phyloP scores from a whole-genome alignment of 2,888 invertebrate species.

The Hybos culiciformis region DNA sequence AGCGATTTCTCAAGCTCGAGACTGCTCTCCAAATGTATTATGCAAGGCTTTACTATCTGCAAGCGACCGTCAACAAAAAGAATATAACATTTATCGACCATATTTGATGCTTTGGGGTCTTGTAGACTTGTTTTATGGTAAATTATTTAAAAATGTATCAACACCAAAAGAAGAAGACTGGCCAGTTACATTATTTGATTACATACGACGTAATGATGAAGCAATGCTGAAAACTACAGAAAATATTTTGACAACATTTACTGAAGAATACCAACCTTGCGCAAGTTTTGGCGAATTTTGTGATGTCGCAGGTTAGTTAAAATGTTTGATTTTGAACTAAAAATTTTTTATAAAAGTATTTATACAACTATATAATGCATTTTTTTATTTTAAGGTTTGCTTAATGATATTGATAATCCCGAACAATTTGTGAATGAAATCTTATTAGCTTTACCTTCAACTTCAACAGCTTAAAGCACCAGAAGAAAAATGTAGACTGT shows the following conservation, averaged over 20 bases:
- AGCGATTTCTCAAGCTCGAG: constrained; percentile 63
- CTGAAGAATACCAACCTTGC: constrained; percentile 81
- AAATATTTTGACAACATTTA: constrained; percentile 62
- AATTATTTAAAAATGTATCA: constrained; percentile 72
- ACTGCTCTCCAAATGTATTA: constrained; percentile 43
- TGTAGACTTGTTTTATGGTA: constrained; percentile 68
- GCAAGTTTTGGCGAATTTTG: constrained; percentile 83
- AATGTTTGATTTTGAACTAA: neutral
- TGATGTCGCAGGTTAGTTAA: constrained; percentile 67
- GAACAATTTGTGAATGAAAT: constrained; percentile 30
- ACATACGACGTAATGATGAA: constrained; percentile 88
- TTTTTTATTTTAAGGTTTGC: constrained; percentile 21
- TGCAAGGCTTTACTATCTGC: constrained; percentile 38
- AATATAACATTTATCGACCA: constrained; percentile 72
- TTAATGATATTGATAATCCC: constrained; percentile 31
- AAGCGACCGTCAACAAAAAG: constrained; percentile 41
- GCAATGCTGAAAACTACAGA: constrained; percentile 77
- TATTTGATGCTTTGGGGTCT: constrained; percentile 75
- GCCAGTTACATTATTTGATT: constrained; percentile 81
- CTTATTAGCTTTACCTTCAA: constrained; percentile 26
- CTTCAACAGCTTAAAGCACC: constrained; percentile 21
- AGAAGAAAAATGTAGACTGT: neutral
- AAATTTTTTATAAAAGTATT: neutral
- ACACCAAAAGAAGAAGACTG: constrained; percentile 71
- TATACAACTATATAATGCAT: neutral